Base-by-base conservation (phyloP, 2,113 vertebrate species). In the Halcyon senegalensis region DNA sequence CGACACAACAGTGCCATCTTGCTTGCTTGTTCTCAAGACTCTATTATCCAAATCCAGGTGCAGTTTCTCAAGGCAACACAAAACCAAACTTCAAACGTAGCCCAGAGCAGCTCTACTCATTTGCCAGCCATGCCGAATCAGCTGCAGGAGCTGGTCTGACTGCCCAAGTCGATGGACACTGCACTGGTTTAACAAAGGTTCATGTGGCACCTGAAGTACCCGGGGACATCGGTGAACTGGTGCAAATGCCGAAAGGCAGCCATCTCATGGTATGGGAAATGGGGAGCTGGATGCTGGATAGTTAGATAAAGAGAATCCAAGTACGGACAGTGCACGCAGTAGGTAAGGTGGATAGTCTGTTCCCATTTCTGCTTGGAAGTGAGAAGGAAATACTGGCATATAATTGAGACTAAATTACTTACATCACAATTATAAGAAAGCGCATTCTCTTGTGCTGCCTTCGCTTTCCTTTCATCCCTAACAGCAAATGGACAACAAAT, bases 321-420 rank as follows among this genome's bases (percentile, higher is more conserved):
- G 0, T 37, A 75, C 3, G 70, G 53, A 35, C 35, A 21, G 39
- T 20, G 24, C 18, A 13, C 20, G 41, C 1, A 28, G 58, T 50
- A 62, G 62, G 67, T 30, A 69, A 46, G 24, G 18, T 21, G 43
- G 20, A 33, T 2, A 16, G 31, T 37, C 44, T 73, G 37, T 24
- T 84, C 35, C 35, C 55, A 56, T 59, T 70, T 67, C 50, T 80
- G 78, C 19, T 46, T 64, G 73, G 33, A 80, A 83, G 81, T 5
- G 20, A 77, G 75, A 35, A 89, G 43, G 80, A 91, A 75, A 88
- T 66, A 86, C 1, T 90, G 60, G 51, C 89, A 72, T 24, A 50
- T 16, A 62, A 92, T 6, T 46, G 56, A 96, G 86, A 94, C 73
- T 68, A 81, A 94, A 94, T 97, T 88, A 96, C 94, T 97, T 92